These are phyloP conservation scores for Hemiscyllium ocellatum DNA, from an alignment of 2,113 vertebrate genomes.

Conservation along the genomic window DNA sequence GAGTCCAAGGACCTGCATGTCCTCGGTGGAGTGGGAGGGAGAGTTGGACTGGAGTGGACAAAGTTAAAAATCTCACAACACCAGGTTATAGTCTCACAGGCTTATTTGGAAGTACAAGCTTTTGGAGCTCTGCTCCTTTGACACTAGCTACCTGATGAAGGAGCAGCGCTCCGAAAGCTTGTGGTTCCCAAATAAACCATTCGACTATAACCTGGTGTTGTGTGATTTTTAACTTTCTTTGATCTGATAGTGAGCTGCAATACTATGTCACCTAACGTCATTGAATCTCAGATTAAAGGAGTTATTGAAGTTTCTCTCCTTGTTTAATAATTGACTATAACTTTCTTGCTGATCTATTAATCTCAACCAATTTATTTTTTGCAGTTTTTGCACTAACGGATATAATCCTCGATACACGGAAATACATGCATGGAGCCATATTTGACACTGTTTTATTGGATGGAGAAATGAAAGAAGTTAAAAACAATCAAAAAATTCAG, in stretches of 20 bases:
- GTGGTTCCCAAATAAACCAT: no score
- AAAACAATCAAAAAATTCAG: neutral
- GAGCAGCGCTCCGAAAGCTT: no score
- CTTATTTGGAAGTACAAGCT: no score
- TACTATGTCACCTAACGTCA: neutral
- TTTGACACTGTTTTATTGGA: neutral
- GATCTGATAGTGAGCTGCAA: neutral
- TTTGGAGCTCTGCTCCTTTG: no score
- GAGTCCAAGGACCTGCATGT: no score
- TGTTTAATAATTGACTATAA: neutral
- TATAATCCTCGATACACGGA: fast-evolving
- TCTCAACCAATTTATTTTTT: neutral
- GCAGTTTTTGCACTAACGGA: neutral
- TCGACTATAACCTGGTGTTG: no score
- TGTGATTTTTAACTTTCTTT: neutral
- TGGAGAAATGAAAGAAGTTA: neutral
- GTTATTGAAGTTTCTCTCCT: neutral
- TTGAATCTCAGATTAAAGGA: neutral
- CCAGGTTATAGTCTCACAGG: no score
- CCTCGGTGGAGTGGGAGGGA: no score
- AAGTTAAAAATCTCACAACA: no score
- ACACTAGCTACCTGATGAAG: no score
- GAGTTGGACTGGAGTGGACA: no score
- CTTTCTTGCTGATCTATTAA: neutral
- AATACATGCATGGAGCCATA: neutral